Base-by-base conservation (phyloP, 1,140 invertebrate species). In the Cotesia typhae region DNA sequence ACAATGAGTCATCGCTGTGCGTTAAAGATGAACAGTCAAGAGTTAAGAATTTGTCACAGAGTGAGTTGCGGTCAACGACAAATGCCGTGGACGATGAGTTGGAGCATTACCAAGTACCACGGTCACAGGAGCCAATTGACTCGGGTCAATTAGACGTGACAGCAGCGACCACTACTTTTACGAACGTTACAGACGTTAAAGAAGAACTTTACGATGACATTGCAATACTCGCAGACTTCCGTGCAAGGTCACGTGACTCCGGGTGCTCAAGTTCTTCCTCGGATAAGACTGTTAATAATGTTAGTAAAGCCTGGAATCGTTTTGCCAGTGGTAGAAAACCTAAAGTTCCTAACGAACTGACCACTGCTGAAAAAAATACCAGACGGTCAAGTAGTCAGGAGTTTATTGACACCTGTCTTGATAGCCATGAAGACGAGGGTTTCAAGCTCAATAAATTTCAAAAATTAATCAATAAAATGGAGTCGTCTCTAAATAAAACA, bases 401-500 rank as follows among this genome's bases (percentile, higher is more conserved):
- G 78, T 78, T 2, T 64, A 75, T 2, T 38, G 36, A 63, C 0
- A 41, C 6, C 68, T 74, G 47, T 70, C 61, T 47, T 6, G 53
- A 67, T 4, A 36, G 9, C 12, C 47, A 14, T 12, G 77, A 81
- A 7, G 68, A 74, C 3, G 47, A 69, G 5, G 10, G 38, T 1
- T 36, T 61, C 0, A 80, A 78, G 74, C 76, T 81, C n/a, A 85
- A 83, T 12, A 82, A 79, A 1, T 78, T 86, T 17, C 78, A 85
- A 61, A 85, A 82, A 65, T 69, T 85, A 4, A 82, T 85, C 5
- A 84, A 73, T 57, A 85, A 83, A 74, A 75, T 86, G 74, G 83
- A 86, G 67, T 84, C 72, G 28, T 83, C 82, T 14, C 59, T 86
- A 1, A 78, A 79, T 1, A 85, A 81, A 74, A 51, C 65, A 59